These are phyloP conservation scores for Butorides virescens DNA, from an alignment of 2,113 vertebrate species.

Conservation along the genomic window DNA sequence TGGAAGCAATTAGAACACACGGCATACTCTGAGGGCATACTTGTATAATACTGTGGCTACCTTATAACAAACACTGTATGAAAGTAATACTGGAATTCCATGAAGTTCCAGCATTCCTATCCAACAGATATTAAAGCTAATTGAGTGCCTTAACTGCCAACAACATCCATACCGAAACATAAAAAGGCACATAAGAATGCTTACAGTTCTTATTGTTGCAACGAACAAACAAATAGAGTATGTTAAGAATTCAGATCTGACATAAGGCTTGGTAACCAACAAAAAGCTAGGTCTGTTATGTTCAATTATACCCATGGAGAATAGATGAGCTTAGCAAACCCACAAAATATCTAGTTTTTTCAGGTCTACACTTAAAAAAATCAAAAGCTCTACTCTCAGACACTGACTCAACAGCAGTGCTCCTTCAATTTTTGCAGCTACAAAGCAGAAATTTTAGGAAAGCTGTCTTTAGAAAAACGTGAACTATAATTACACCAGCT, in stretches of 20 bases:
- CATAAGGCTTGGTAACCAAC: not conserved
- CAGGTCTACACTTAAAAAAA: not conserved
- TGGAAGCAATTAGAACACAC: not conserved
- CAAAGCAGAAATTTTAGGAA: conserved; percentile 17
- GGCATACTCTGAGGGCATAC: not conserved
- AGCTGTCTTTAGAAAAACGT: not conserved
- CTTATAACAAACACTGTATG: not conserved
- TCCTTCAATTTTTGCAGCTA: not conserved
- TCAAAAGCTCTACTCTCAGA: not conserved
- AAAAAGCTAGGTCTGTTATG: not conserved
- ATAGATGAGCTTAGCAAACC: not conserved
- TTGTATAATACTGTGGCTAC: not conserved
- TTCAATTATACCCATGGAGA: not conserved
- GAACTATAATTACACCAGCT: not conserved
- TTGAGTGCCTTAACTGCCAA: not conserved
- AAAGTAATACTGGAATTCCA: not conserved
- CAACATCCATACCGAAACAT: not conserved
- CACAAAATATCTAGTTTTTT: conserved; percentile 18
- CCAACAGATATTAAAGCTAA: not conserved
- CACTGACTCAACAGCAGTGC: not conserved
- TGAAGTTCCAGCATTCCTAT: not conserved
- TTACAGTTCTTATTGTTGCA: not conserved
- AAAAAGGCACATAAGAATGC: not conserved
- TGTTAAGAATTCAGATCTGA: not conserved
- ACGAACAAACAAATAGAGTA: not conserved